Evolutionary conservation across 2,888 invertebrate genomes (phyloP).

Genomic region (Drosophila merina): DNA sequence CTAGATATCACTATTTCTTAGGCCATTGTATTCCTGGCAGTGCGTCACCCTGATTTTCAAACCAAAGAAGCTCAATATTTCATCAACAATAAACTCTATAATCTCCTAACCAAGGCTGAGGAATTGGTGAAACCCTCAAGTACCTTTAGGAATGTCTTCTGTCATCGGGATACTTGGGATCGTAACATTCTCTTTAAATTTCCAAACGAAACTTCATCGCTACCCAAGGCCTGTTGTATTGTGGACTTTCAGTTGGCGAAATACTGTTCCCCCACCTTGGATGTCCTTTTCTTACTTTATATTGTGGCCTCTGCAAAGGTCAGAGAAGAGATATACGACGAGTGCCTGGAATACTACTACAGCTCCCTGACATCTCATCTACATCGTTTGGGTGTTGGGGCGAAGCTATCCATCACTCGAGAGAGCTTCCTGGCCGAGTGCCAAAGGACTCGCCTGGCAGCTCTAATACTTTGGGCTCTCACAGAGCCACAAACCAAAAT

Average conservation of each 20-base stretch:
- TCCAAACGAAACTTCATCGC: conserved; percentile 62
- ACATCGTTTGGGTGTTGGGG: conserved; percentile 16
- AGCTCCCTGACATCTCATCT: conserved; percentile 65
- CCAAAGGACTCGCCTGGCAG: conserved; percentile 76
- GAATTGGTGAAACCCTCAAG: conserved; percentile 72
- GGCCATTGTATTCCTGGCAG: conserved; percentile 73
- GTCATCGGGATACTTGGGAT: conserved; percentile 83
- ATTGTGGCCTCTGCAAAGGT: conserved; percentile 83
- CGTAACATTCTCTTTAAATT: conserved; percentile 82
- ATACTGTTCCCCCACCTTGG: conserved; percentile 86
- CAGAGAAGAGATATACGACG: conserved; percentile 77
- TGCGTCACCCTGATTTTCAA: conserved; percentile 73
- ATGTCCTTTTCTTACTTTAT: conserved; percentile 85
- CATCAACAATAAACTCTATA: conserved; percentile 65
- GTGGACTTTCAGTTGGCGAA: conserved; percentile 86
- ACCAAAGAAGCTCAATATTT: conserved; percentile 56
- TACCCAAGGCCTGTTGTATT: conserved; percentile 83
- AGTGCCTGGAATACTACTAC: conserved; percentile 84
- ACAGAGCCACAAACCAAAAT: conserved; percentile 83
- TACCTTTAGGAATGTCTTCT: conserved; percentile 84
- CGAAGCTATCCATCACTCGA: conserved; percentile 67
- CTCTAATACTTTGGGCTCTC: conserved; percentile 80
- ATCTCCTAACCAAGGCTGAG: conserved; percentile 60
- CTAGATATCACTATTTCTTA: conserved; percentile 40
- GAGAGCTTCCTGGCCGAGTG: conserved; percentile 80